A percentile compares a stretch with the other conserved stretches of the same genome.
These are phyloP conservation scores for Clarias gariepinus DNA, from an alignment of 2,113 vertebrate species.

Conservation along the genomic window DNA sequence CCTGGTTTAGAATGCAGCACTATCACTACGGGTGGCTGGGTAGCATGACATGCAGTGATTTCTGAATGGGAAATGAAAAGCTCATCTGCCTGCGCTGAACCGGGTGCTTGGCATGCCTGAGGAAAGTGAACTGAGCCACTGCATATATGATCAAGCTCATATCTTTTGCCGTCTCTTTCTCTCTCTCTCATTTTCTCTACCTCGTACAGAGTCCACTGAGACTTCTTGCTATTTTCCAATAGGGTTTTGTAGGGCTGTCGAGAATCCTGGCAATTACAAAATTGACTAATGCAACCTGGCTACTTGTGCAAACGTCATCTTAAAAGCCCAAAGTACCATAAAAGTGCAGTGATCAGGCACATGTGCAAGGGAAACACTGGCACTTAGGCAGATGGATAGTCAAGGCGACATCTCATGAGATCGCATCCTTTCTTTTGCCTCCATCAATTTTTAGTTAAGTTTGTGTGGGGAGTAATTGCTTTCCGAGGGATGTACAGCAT, in stretches of 20 bases:
- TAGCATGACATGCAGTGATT: slow-evolving; percentile 54
- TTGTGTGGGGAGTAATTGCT: slow-evolving; percentile 11
- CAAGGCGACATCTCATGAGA: background rate
- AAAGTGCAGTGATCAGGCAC: background rate
- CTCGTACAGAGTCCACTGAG: slow-evolving; percentile 27
- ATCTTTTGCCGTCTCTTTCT: slow-evolving; percentile 54
- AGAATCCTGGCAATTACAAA: slow-evolving; percentile 6
- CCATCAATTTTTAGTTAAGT: background rate
- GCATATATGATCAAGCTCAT: slow-evolving; percentile 62
- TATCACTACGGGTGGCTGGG: slow-evolving; percentile 54
- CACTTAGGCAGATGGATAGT: background rate
- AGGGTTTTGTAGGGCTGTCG: slow-evolving; percentile 20
- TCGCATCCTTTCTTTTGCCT: background rate
- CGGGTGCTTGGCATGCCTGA: slow-evolving; percentile 44
- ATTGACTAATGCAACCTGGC: slow-evolving; percentile 13
- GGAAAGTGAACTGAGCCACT: slow-evolving; percentile 53
- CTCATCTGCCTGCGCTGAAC: slow-evolving; percentile 57
- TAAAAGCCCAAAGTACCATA: slow-evolving; percentile 16
- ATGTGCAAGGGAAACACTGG: slow-evolving; percentile 24
- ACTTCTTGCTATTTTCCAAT: background rate
- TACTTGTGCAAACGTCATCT: slow-evolving; percentile 19
- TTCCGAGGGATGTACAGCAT: background rate
- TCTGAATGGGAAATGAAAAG: slow-evolving; percentile 65
- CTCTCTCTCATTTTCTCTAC: background rate
- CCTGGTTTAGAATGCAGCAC: slow-evolving; percentile 59